phyloP scores from a whole-genome alignment of 2,797 vertebrate genomes.

The Argya squamiceps region DNA sequence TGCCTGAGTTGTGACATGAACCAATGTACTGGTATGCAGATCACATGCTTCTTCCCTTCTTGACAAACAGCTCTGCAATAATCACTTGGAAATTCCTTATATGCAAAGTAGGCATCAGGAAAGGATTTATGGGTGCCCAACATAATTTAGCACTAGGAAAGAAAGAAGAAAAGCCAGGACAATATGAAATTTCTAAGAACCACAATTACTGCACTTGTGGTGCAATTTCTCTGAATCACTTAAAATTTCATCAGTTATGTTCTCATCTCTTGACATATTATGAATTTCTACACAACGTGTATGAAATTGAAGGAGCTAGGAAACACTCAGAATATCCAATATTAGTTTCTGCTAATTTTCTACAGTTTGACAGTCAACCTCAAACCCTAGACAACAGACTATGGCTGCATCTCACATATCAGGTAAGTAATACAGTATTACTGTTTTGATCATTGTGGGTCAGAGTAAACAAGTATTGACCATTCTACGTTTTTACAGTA shows the following conservation, averaged over 20 bases:
- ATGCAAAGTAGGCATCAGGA: background rate
- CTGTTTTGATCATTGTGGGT: background rate
- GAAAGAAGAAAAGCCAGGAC: background rate
- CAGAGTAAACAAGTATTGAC: background rate
- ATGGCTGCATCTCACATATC: background rate
- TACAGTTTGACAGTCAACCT: background rate
- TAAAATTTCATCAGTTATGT: background rate
- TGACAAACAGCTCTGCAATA: constrained; percentile 15
- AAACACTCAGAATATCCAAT: background rate
- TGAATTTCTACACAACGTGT: background rate
- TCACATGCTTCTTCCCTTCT: background rate
- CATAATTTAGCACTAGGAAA: background rate
- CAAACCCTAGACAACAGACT: background rate
- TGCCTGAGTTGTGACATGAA: background rate
- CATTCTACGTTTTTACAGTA: background rate
- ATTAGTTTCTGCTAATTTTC: background rate
- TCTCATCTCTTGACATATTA: background rate
- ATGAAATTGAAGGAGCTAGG: background rate
- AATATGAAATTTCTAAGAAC: background rate
- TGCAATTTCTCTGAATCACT: background rate
- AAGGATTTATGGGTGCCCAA: background rate
- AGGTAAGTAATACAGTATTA: background rate
- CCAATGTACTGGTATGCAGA: background rate
- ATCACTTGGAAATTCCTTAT: background rate
- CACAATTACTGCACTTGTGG: background rate